These are phyloP conservation scores for cattle (Bos taurus) DNA, from an alignment of 2,113 vertebrate genomes.

Conservation along the genomic window DNA sequence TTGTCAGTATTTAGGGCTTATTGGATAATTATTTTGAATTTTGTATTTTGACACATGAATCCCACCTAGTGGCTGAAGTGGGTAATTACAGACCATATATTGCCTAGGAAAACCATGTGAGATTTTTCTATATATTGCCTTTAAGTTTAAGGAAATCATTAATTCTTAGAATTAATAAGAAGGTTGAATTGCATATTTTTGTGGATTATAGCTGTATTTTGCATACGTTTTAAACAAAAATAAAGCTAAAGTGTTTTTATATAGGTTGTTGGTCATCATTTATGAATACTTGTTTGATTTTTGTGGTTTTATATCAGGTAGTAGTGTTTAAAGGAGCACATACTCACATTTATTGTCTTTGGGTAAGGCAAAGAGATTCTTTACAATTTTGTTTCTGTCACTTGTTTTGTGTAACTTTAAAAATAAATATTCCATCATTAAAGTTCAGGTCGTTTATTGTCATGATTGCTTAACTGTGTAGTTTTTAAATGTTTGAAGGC, in stretches of 20 bases:
- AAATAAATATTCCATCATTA: not conserved
- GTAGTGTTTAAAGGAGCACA: not conserved
- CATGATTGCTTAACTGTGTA: not conserved
- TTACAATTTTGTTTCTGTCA: not conserved
- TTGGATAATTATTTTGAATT: not conserved
- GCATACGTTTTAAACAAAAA: not conserved
- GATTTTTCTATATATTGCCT: not conserved
- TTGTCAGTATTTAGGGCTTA: not conserved
- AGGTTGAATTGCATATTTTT: not conserved
- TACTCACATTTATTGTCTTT: not conserved
- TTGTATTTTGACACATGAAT: not conserved
- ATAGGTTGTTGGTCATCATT: not conserved
- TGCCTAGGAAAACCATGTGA: not conserved
- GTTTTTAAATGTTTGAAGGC: not conserved
- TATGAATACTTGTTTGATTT: not conserved
- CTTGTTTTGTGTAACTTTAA: not conserved
- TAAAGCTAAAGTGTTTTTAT: not conserved
- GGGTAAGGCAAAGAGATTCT: not conserved
- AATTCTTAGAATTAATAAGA: not conserved
- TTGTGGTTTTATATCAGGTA: not conserved
- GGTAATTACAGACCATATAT: not conserved
- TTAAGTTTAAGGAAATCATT: not conserved
- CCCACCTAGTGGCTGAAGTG: slow-evolving; percentile 36
- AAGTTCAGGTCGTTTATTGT: not conserved
- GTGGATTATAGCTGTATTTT: not conserved